A percentile compares a stretch with the other conserved stretches of the same genome.
These are phyloP conservation scores for Xestia rhomboidea DNA, from an alignment of 2,888 invertebrate species.

Conservation along the genomic window DNA sequence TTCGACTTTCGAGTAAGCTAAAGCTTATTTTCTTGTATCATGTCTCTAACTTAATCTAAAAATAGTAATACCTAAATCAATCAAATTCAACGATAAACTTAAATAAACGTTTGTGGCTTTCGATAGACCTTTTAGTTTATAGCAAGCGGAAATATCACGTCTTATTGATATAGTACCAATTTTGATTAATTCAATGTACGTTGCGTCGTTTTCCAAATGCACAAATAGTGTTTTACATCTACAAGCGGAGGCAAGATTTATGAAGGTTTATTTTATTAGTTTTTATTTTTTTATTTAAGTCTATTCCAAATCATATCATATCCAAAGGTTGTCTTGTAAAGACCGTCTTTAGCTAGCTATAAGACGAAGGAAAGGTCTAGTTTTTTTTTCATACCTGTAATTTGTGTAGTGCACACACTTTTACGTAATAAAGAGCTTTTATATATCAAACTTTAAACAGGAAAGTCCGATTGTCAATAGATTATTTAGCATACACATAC, in stretches of 20 bases:
- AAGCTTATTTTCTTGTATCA: no score
- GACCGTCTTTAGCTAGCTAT: background rate
- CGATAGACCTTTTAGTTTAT: background rate
- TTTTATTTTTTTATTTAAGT: background rate
- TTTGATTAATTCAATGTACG: background rate
- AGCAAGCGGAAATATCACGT: background rate
- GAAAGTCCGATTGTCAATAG: background rate
- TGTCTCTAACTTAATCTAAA: constrained; percentile 15
- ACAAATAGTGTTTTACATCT: background rate
- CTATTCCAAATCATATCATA: background rate
- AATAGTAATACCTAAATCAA: background rate
- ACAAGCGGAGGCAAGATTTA: background rate
- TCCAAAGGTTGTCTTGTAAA: background rate
- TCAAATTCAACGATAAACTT: background rate
- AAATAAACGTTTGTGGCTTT: constrained; percentile 1
- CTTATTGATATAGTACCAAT: background rate
- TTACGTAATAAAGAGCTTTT: background rate
- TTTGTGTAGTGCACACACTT: background rate
- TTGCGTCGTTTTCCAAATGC: background rate
- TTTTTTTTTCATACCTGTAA: background rate
- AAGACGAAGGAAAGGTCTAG: background rate
- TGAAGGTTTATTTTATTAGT: background rate
- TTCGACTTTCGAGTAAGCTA: background rate
- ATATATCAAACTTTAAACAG: background rate
- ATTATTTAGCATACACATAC: background rate